These are phyloP conservation scores for Neodontobutis hainanensis DNA, from an alignment of 2,113 vertebrate genomes.

Conservation along the genomic window DNA sequence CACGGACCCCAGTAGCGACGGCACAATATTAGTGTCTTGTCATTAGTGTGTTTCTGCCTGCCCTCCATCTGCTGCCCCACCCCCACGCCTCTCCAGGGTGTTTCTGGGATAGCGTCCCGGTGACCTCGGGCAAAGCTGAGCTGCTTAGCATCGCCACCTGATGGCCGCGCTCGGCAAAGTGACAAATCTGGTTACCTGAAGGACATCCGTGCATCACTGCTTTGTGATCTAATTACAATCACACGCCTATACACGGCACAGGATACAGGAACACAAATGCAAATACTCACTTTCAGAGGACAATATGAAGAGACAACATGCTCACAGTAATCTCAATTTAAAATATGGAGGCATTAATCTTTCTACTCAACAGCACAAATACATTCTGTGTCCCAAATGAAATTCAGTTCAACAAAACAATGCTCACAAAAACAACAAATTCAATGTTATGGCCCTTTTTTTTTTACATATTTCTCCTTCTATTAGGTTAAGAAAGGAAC, in stretches of 20 bases:
- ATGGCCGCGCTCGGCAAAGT: constrained; percentile 52
- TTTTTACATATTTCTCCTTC: no score
- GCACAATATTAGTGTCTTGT: constrained; percentile 57
- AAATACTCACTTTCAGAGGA: neutral
- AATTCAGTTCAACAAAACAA: no score
- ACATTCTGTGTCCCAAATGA: no score
- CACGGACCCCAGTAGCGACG: constrained; percentile 49
- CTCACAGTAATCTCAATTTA: no score
- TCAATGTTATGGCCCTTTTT: no score
- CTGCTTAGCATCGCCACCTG: constrained; percentile 64
- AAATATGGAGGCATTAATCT: no score
- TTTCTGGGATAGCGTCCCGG: constrained; percentile 68
- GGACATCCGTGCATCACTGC: constrained; percentile 58
- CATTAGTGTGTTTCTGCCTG: constrained; percentile 47
- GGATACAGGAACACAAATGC: neutral
- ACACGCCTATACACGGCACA: constrained; percentile 7
- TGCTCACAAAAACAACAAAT: no score
- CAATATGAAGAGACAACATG: neutral
- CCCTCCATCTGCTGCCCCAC: constrained; percentile 66
- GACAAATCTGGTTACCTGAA: constrained; percentile 74
- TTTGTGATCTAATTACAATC: constrained; percentile 43
- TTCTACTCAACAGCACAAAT: no score
- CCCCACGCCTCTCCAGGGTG: constrained; percentile 49
- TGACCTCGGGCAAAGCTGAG: constrained; percentile 67
- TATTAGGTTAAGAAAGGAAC: no score